These are phyloP conservation scores for Zapornia atra DNA, from an alignment of 2,113 vertebrate genomes.

Conservation along the genomic window DNA sequence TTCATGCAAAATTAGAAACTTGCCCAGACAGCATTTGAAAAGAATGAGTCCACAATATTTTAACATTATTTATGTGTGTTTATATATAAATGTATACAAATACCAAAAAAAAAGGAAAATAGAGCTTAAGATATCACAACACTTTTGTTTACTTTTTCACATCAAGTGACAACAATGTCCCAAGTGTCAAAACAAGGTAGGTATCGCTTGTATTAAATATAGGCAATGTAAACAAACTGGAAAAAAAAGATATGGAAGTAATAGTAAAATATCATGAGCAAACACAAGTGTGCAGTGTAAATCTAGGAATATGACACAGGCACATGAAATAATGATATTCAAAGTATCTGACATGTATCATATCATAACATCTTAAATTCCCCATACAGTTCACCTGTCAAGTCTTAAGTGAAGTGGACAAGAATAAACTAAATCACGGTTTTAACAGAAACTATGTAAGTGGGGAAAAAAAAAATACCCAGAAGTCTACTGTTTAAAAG, in stretches of 20 bases:
- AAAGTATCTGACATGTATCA: no score
- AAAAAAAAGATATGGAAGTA: not conserved
- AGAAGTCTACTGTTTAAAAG: not conserved
- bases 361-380: not conserved
- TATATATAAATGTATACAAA: not conserved
- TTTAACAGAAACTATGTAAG: not conserved
- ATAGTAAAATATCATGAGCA: not conserved
- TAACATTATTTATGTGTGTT: not conserved
- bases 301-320: not conserved
- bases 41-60: not conserved
- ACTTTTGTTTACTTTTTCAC: not conserved
- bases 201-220: not conserved
- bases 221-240: not conserved
- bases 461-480: rapidly evolving
- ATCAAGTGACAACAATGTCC: not conserved
- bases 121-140: not conserved
- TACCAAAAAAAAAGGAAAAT: not conserved
- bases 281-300: not conserved
- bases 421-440: not conserved
- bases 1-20: not conserved
- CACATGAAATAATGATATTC: not conserved
- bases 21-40: not conserved
- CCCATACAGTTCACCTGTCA: not conserved
- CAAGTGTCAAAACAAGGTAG: not conserved
- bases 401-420: not conserved